Conservation (phyloP, 2,113 vertebrate genomes). For the Blennius ocellaris region DNA sequence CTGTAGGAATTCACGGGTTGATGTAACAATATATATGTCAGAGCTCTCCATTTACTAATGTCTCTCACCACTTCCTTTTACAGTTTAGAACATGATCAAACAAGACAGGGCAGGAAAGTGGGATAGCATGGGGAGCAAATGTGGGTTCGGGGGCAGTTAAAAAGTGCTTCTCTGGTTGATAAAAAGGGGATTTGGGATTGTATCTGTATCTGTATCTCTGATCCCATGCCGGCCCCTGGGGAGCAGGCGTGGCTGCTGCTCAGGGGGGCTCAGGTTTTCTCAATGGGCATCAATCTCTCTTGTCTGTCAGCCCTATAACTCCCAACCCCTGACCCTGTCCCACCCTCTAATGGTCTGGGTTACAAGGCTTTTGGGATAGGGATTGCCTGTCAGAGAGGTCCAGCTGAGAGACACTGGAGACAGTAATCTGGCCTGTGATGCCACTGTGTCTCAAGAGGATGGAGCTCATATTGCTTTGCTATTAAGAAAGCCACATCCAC, state of each 20-base stretch:
- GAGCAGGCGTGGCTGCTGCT: conserved; percentile 61
- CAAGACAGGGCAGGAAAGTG: conserved; percentile 53
- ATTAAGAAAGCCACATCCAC: conserved; percentile 26
- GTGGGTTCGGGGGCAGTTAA: conserved; percentile 38
- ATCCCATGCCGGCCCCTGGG: conserved; percentile 50
- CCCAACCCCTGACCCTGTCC: conserved; percentile 76
- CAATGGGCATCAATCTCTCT: conserved; percentile 79
- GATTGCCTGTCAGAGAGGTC: conserved; percentile 63
- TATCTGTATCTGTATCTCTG: conserved; percentile 46
- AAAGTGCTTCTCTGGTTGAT: conserved; percentile 42
- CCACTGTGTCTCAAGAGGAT: conserved; percentile 57
- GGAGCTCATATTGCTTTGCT: conserved; percentile 47
- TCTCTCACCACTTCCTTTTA: conserved; percentile 53
- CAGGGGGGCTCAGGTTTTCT: conserved; percentile 79
- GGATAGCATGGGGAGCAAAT: conserved; percentile 54
- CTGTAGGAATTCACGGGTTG: conserved; percentile 64
- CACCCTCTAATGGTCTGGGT: conserved; percentile 67
- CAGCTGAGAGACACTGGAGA: conserved; percentile 72
- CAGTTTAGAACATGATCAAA: conserved; percentile 64
- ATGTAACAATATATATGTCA: conserved; percentile 77
- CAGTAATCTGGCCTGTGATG: conserved; percentile 68
- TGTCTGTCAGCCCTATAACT: conserved; percentile 73
- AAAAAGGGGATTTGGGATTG: conserved; percentile 37
- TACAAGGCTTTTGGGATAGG: conserved; percentile 58
- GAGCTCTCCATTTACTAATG: conserved; percentile 63